A percentile compares a stretch with the other conserved stretches of the same genome.
phyloP scores from a whole-genome alignment of 2,113 vertebrate species.

The Nibea albiflora region DNA sequence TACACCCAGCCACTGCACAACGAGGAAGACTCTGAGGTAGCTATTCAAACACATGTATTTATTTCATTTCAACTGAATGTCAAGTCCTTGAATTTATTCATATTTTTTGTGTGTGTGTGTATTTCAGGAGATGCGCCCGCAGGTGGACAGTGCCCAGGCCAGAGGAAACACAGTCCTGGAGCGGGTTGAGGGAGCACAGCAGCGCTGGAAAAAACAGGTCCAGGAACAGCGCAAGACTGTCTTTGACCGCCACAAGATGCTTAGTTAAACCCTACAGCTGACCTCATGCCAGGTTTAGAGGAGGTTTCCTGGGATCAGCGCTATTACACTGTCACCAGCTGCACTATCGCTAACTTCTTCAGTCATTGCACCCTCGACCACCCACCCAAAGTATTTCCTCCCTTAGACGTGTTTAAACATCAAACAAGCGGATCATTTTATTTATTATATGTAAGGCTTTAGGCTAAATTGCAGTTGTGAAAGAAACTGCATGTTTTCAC shows the following conservation, averaged over 20 bases:
- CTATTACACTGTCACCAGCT: slow-evolving; percentile 55
- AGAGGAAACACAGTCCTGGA: slow-evolving; percentile 93
- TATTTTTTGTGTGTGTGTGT: neutral
- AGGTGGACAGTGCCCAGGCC: slow-evolving; percentile 47
- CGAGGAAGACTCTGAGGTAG: slow-evolving; percentile 92
- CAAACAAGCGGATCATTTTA: neutral
- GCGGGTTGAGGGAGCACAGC: slow-evolving; percentile 94
- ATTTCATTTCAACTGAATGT: neutral
- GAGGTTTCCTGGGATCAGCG: neutral
- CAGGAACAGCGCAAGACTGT: slow-evolving; percentile 97
- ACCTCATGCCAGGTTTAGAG: slow-evolving; percentile 28
- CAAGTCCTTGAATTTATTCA: neutral
- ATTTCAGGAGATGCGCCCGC: slow-evolving; percentile 87
- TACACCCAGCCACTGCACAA: slow-evolving; percentile 93
- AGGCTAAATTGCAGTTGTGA: slow-evolving; percentile 1
- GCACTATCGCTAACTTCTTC: slow-evolving; percentile 6
- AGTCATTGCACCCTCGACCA: slow-evolving; percentile 12
- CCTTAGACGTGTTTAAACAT: slow-evolving; percentile 18
- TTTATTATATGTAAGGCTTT: neutral
- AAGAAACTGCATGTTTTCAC: slow-evolving; percentile 12
- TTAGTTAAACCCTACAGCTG: slow-evolving; percentile 84
- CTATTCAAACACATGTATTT: neutral
- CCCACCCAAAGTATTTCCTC: slow-evolving; percentile 4
- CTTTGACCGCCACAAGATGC: slow-evolving; percentile 97
- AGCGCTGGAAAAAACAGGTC: slow-evolving; percentile 97